Base-by-base conservation (phyloP, 1,140 invertebrate species). In the Cyclargus thomasi region DNA sequence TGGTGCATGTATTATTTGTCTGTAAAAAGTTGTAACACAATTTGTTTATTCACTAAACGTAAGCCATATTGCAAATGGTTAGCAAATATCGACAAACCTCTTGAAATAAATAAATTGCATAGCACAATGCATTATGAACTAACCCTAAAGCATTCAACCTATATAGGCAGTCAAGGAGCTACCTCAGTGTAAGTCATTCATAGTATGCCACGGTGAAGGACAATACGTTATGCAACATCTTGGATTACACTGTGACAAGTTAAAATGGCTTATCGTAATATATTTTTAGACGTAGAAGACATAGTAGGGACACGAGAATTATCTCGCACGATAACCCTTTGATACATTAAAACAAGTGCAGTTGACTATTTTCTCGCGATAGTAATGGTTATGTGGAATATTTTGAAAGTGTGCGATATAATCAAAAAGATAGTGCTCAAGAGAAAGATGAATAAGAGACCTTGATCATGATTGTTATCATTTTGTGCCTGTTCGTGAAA, bases 401-500 rank as follows among this genome's bases (percentile, higher is more conserved):
- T 65, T 14, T 23, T 64, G 8, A 36, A 63, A 39, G 63, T 64
- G 36, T 6, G 3, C 17, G 3, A 10, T 8, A 35, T 35, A 11
- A 5, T 17, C 63, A 63, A 70, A 70, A 23, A 74, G 62, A 69
- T 68, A 59, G 70, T 77, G 62, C 72, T 72, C 63, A 75, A 71
- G 70, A 18, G 75, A 14, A 82, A 83, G 63, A 84, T 78, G 75
- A 78, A 83, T 78, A 73, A 79, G 80, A 81, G 76, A 73, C 68
- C 68, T 64, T 63, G 36, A 73, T 78, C 68, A 88, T 88, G 85
- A 86, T 88, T 64, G 83, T 73, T 18, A 65, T 85, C 66, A 78
- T 85, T 69, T 73, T 85, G 75, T 86, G 78, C 64, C 70, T 88
- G 62, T 70, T 85, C 72, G 78, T 76, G 4, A 82, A 81, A 71